Evolutionary conservation across 1,140 invertebrate species (phyloP), one percentile per base, ranked within the genome.

Genomic region (Proales similis): DNA sequence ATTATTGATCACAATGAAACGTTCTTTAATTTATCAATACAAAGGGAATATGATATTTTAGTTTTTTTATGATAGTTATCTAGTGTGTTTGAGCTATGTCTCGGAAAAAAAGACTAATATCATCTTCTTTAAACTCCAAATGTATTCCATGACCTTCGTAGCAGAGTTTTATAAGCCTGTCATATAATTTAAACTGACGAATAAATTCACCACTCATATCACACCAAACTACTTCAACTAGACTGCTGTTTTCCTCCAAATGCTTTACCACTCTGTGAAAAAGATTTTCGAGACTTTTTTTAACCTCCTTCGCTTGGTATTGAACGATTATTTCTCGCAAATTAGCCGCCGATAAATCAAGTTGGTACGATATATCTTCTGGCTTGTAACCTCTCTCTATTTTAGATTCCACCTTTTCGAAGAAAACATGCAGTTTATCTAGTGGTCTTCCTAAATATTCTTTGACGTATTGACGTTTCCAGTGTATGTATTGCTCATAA

Each of bases 151-250:
- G 87, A 63, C 88, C 90, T 12, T 91, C 90, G 80, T 99, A 99
- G 77, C 94, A 99, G 66, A 87, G 82, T 68, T 88, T 85, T 70
- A 98, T 92, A 62, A 94, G 79, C 66, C 88, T 85, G 78, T 94
- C 88, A 66, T 96, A 85, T 67, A 85, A 84, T 73, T 91, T 93
- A 72, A 96, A 91, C 74, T 98, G 93, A 66, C 86, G 84, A 66
- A 98, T 89, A 75, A 98, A 97, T 79, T 97, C 91, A 75, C 94
- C 87, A 80, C 96, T 91, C 93, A 99, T 97, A 68, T 91, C 90
- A 72, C 90, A 82, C 94, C 95, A 99, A 48, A 98, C 93, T 36
- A 95, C 89, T 85, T 88, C 68, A 26, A 74, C 77, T 64, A 51
- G 27, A 75, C 90, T 92, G 70, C 90, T 88, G 73, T 95, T 90